A percentile compares a stretch with the other conserved stretches of the same genome.
These are phyloP conservation scores for Uromys caudimaculatus DNA, from an alignment of 2,797 vertebrate genomes.

Conservation along the genomic window DNA sequence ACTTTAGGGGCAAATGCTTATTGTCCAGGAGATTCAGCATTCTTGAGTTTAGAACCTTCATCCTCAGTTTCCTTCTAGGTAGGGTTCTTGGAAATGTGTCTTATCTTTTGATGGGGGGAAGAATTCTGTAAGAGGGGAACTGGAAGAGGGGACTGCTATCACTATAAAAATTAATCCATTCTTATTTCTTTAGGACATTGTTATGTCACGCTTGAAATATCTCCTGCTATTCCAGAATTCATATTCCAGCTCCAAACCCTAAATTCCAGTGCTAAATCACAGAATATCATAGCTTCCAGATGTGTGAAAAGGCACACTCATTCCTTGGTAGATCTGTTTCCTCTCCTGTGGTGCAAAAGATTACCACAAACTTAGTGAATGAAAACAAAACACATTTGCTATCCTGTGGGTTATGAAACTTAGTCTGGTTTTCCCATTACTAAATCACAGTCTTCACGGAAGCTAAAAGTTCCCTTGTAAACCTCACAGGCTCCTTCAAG, in stretches of 20 bases:
- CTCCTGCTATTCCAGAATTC: background rate
- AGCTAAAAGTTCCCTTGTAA: background rate
- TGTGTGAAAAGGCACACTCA: background rate
- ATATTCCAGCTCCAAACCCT: background rate
- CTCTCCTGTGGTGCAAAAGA: background rate
- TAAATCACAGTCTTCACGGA: background rate
- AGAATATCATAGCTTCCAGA: background rate
- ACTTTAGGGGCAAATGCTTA: background rate
- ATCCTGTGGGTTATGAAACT: background rate
- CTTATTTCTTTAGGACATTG: background rate
- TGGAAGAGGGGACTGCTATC: fast-evolving
- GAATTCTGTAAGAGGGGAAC: background rate
- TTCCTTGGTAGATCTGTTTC: background rate
- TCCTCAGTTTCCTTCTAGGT: background rate
- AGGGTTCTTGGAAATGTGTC: background rate
- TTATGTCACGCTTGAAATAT: background rate
- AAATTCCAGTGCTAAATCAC: background rate
- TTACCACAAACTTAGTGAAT: background rate
- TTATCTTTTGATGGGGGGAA: background rate
- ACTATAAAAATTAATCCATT: background rate
- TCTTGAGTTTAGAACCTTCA: background rate
- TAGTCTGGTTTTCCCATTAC: background rate
- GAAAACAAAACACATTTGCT: background rate
- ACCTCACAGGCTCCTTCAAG: background rate
- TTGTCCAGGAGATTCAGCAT: background rate